Evolutionary conservation across 1,140 invertebrate genomes (phyloP).

Genomic region (Whitmania pigra): DNA sequence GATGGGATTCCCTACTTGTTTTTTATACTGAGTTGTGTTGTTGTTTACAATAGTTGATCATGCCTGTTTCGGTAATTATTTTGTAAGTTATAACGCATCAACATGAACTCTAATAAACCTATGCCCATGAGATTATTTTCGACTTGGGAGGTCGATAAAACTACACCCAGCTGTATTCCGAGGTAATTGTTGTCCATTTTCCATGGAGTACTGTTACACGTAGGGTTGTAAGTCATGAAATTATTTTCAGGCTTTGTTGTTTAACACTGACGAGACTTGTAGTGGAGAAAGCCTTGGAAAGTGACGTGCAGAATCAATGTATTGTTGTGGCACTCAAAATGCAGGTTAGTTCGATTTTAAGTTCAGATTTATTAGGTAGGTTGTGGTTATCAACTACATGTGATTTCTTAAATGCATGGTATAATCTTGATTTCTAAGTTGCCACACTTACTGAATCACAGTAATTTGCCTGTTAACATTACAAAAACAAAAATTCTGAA

Average conservation of each 20-base stretch:
- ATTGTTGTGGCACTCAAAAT: conserved; percentile 83
- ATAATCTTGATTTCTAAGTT: no score
- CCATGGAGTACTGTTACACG: neutral
- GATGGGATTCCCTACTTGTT: no score
- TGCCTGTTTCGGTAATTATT: no score
- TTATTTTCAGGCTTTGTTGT: conserved; percentile 61
- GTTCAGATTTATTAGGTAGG: neutral
- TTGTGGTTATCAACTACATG: no score
- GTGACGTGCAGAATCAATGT: conserved; percentile 56
- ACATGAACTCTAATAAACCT: conserved; percentile 49
- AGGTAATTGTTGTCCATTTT: conserved; percentile 52
- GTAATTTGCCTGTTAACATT: no score
- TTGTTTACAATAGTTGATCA: no score
- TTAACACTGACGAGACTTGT: conserved; percentile 70
- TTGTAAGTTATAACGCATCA: no score
- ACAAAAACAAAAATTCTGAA: no score
- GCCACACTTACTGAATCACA: no score
- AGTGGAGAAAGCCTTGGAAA: conserved; percentile 61
- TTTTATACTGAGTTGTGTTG: no score
- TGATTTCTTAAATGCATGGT: no score
- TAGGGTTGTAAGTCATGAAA: neutral
- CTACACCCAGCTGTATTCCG: conserved; percentile 87
- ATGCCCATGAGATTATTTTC: conserved; percentile 94
- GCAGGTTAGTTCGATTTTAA: conserved; percentile 47
- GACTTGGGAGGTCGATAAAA: conserved; percentile 91